Base-by-base conservation (phyloP, 1,140 invertebrate species). In the Ptiloglossa arizonensis region DNA sequence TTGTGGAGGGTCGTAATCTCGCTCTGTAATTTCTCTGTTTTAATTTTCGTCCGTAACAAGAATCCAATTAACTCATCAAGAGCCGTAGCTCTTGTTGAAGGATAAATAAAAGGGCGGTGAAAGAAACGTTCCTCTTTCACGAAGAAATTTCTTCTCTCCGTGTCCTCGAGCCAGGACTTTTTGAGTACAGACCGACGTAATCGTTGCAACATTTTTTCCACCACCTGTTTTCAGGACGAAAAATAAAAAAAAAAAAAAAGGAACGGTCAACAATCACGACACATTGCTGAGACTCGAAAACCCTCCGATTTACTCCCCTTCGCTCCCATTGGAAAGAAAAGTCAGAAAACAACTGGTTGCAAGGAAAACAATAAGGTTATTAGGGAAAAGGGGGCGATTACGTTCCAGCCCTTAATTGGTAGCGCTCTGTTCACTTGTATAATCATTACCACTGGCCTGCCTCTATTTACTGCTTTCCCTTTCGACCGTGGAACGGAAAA, bases 41-140 rank as follows among this genome's bases (percentile, higher is more conserved):
- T 59, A 17, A 5, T 46, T 17, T 27, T 54, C 17, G n/a, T 4
- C 17, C n/a, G 44, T 44, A 59, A 59, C 64, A 57, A 48, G 46
- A 76, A 76, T 76, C 73, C 50, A 76, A 76, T 76, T 76, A 76
- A 76, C 41, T 60, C 41, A 48, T 72, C 70, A 60, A 52, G 27
- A 38, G 69, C 27, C 17, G 70, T 22, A n/a, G 70, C 62, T 32
- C 70, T 48, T 60, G 46, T 73, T 56, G 44, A 54, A 13, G 17
- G 41, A 17, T n/a, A 67, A 69, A 69, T 68, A 69, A 76, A 68
- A 69, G 68, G 29, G 19, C 27, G 19, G 64, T 38, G 48, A 73
- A 73, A 73, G 46, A 73, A 64, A 73, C 35, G 62, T 72, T 50
- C 57, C 70, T 11, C 57, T 52, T 22, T 19, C 22, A 32, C n/a